These are phyloP conservation scores for Mus spretus DNA, from an alignment of 2,797 vertebrate genomes.

Conservation along the genomic window DNA sequence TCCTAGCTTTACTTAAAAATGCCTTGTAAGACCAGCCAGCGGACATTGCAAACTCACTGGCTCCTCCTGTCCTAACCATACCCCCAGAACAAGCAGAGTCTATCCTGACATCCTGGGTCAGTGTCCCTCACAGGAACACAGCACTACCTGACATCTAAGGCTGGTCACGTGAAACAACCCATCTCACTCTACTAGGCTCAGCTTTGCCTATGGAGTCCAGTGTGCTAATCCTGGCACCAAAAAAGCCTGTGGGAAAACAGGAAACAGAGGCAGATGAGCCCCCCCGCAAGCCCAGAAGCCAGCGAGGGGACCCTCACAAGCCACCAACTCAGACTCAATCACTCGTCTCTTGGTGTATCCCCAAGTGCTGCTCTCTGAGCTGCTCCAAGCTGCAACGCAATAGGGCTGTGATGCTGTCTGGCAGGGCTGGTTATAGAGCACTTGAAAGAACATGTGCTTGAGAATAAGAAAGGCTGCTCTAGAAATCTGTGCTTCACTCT, in stretches of 20 bases:
- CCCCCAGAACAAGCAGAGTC: neutral
- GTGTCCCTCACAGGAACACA: neutral
- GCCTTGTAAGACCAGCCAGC: neutral
- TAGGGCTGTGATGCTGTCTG: rapidly evolving
- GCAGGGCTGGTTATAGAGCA: neutral
- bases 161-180: neutral
- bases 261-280: neutral
- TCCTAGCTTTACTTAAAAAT: neutral
- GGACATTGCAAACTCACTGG: neutral
- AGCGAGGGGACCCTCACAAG: neutral
- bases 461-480: neutral
- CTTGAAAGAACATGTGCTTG: no score
- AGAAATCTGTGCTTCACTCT: neutral
- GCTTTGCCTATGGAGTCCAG: neutral
- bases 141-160: neutral
- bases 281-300: neutral
- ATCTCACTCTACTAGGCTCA: neutral
- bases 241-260: neutral
- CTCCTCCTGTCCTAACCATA: neutral
- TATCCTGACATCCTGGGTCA: neutral
- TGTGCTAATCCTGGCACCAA: neutral
- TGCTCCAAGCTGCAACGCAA: neutral
- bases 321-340: neutral
- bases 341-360: neutral
- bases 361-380: neutral